Evolutionary conservation across 2,113 vertebrate species (phyloP), one percentile per base, ranked within the genome.

Genomic region (Grantiella picta): DNA sequence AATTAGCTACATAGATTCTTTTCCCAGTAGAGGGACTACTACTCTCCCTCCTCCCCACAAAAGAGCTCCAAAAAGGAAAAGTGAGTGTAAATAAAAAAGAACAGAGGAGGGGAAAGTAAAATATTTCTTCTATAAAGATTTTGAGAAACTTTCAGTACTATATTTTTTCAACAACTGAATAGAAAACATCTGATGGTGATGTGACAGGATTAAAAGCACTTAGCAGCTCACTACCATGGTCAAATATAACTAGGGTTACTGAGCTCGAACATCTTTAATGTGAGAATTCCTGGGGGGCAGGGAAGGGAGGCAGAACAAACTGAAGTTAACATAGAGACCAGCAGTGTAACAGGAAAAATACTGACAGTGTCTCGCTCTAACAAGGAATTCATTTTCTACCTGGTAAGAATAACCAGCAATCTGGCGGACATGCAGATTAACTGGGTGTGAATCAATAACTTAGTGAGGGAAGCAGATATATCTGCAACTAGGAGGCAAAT

Each of bases 381-480:
- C 11, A 52, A 69, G 17, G 28, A 72, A 44, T 19, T 19, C 2
- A 18, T 78, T 89, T 84, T 73, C 38, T 16, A n/a, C 12, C 28
- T 19, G 4, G 3, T 42, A 56, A 40, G 14, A 21, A 38, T 3
- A n/a, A 3, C 5, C 28, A 33, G 11, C 0, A 2, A 20, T 17
- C 12, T 56, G 36, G 31, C 66, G 86, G 20, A 17, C 3, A 31
- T n/a, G 10, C 29, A 57, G 59, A 56, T 22, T 25, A 13, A 15
- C 7, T 49, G 16, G 28, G 5, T 56, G 19, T 3, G 9, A 17
- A 60, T 31, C 27, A 35, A 13, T 31, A 45, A 40, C 8, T 5
- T 44, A 29, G 4, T 17, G 7, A 87, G 13, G 25, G 10, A 82
- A 59, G 17, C 7, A 45, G 44, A 18, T 38, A 0, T 22, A 25